These are phyloP conservation scores for Mantis religiosa DNA, from an alignment of 2,888 invertebrate species.

Conservation along the genomic window DNA sequence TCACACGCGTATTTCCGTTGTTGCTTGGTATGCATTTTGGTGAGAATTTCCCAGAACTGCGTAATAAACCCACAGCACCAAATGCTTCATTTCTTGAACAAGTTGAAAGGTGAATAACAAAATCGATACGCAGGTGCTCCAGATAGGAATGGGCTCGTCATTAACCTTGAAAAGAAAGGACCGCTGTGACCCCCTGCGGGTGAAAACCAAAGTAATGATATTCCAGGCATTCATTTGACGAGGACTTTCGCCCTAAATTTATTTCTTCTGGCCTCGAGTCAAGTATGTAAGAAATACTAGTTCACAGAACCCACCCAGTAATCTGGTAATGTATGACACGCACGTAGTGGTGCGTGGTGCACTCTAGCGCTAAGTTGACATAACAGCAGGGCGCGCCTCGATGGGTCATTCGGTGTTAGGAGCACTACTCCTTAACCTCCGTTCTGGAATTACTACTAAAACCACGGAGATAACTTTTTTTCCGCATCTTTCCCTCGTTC, in stretches of 20 bases:
- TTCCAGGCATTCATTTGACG: neutral
- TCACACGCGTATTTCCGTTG: too few species aligned
- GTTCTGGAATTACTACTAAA: too few species aligned
- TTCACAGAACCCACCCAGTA: neutral
- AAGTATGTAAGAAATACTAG: neutral
- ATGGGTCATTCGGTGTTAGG: too few species aligned
- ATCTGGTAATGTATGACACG: neutral
- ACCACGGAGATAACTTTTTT: too few species aligned
- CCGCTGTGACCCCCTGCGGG: neutral
- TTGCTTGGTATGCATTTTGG: too few species aligned
- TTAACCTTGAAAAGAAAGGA: neutral
- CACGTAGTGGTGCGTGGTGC: neutral
- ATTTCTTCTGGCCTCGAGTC: neutral
- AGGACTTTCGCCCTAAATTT: constrained; percentile 7
- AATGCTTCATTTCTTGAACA: too few species aligned
- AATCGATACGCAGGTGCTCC: too few species aligned
- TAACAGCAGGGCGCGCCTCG: neutral
- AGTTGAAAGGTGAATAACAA: too few species aligned
- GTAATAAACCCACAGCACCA: too few species aligned
- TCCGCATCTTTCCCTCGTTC: too few species aligned
- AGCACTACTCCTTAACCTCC: too few species aligned
- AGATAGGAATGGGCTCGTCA: neutral
- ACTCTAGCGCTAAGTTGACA: neutral
- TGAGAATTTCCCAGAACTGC: too few species aligned
- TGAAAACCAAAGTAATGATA: neutral